These are phyloP conservation scores for Cryptophagus acutangulus DNA, from an alignment of 2,888 invertebrate species.

Conservation along the genomic window DNA sequence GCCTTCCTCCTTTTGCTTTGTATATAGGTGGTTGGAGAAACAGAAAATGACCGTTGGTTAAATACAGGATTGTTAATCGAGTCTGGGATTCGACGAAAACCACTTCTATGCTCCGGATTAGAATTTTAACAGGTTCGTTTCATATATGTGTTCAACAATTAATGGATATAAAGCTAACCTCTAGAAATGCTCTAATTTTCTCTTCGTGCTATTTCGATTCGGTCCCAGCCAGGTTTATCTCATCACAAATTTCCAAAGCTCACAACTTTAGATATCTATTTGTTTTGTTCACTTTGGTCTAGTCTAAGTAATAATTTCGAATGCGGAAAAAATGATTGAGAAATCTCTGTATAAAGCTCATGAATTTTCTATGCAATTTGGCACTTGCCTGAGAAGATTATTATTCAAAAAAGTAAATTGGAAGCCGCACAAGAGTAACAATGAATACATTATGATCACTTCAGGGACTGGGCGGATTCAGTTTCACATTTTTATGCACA, in stretches of 20 bases:
- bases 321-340: no score
- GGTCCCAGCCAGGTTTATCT: no score
- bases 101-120: background rate
- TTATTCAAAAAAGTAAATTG: conserved; percentile 24
- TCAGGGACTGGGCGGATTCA: conserved; percentile 9
- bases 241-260: no score
- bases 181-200: background rate
- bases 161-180: conserved; percentile 1
- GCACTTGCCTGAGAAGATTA: conserved; percentile 22
- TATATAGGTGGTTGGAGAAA: no score
- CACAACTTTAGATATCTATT: no score
- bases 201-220: no score
- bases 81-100: background rate
- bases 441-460: conserved; percentile 26
- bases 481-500: no score
- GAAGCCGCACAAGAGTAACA: conserved; percentile 17
- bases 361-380: conserved; percentile 30
- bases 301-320: no score
- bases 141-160: background rate
- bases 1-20: no score
- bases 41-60: conserved; percentile 2
- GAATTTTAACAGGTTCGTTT: conserved; percentile 1
- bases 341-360: conserved; percentile 22
- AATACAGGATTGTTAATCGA: conserved; percentile 1
- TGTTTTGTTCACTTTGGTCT: no score